Evolutionary conservation across 2,888 invertebrate genomes (phyloP), one percentile per base, ranked within the genome.

Genomic region (Ctenicera cuprea): DNA sequence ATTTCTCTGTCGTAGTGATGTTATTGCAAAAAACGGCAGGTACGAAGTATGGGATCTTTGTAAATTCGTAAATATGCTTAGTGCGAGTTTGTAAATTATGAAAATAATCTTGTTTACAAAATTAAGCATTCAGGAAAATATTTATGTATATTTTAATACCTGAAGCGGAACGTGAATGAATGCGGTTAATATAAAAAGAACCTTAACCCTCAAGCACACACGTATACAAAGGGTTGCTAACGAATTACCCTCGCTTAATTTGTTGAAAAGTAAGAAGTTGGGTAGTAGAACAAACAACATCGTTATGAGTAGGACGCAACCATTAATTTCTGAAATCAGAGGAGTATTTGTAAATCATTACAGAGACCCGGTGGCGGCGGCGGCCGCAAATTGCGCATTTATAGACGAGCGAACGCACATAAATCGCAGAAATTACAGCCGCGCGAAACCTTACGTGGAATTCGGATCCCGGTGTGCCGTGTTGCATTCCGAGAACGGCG

Each of bases 281-380:
- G 38, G 59, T 7, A 9, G 45, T 52, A n/a, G 50, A 57, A 65
- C 50, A 48, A 52, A 57, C 54, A 59, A 50, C 54, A 22, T 48
- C 67, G 63, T 68, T 67, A 65, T 62, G 22, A 62, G 62, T 43
- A 67, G 48, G 59, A 48, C 65, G 22, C 14, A 48, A 41, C 69
- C 69, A 74, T 79, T 80, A 77, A 78, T 78, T 76, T 74, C 73
- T 54, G 67, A 78, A 80, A 71, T 71, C 74, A 43, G 33, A 41
- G 41, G 43, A 43, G 69, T 80, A 78, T 80, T 80, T 79, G 78
- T 74, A 77, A 79, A 80, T 78, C 79, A 78, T 79, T 80, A 76
- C 75, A 54, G 43, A 63, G 64, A 43, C 57, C 70, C 67, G 62
- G 74, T 66, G 71, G 71, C 67, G 70, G 71, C 67, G 70, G 71